Evolutionary conservation across 2,113 vertebrate species (phyloP).

Genomic region (Neotragus moschatus): DNA sequence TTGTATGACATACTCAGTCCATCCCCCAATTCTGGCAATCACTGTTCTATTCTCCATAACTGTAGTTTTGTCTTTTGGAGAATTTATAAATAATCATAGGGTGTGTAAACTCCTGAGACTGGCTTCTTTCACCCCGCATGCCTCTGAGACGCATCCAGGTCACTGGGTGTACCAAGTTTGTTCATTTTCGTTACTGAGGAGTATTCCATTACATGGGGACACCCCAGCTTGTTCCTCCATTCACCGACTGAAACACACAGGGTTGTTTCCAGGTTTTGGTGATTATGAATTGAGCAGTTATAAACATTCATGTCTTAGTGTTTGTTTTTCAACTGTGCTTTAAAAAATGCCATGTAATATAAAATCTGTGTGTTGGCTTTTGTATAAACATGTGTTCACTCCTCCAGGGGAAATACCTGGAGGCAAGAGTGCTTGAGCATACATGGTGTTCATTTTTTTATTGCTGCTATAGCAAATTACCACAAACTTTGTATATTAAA

Average conservation of each 20-base stretch:
- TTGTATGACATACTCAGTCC: neutral
- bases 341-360: neutral
- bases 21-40: neutral
- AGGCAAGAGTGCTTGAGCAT: neutral
- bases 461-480: neutral
- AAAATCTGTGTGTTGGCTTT: neutral
- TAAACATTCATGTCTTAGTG: neutral
- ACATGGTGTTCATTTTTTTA: neutral
- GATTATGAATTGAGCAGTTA: neutral
- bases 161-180: neutral
- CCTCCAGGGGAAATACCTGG: neutral
- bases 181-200: neutral
- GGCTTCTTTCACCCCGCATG: neutral
- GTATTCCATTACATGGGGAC: neutral
- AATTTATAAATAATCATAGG: neutral
- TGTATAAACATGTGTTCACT: neutral
- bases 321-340: neutral
- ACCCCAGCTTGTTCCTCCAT: neutral
- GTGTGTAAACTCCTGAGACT: neutral
- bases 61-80: neutral
- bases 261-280: neutral
- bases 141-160: neutral
- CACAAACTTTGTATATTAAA: neutral
- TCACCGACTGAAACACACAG: neutral
- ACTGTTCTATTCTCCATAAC: neutral